Evolutionary conservation across 2,888 invertebrate genomes (phyloP).

Genomic region (Caenorhabditis sp.): DNA sequence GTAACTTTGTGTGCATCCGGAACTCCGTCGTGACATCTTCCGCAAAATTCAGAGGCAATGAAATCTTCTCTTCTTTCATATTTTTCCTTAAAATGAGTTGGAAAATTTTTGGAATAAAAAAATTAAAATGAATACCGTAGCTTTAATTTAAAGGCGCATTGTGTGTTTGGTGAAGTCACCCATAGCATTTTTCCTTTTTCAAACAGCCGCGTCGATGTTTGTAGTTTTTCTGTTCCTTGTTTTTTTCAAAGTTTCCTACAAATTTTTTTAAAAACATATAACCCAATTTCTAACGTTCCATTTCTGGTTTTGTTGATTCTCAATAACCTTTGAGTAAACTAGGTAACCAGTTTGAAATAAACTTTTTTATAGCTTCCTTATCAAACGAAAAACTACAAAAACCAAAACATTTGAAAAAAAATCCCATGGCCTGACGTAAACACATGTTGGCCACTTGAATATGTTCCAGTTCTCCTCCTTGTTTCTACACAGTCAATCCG

Average conservation of each 20-base stretch:
- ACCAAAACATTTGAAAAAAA: no score
- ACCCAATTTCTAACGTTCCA: no score
- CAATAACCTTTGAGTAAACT: no score
- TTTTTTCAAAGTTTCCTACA: no score
- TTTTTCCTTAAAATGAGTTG: neutral
- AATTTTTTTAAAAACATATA: no score
- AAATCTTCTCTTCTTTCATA: neutral
- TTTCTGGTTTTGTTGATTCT: no score
- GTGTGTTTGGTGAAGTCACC: neutral
- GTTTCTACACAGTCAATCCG: neutral
- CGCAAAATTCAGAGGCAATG: neutral
- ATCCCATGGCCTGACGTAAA: neutral
- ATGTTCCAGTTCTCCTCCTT: neutral
- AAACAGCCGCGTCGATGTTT: neutral
- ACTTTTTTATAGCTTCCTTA: no score
- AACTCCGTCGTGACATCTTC: constrained; percentile 52
- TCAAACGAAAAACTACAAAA: no score
- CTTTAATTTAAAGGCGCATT: neutral
- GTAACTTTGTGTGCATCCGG: constrained; percentile 49
- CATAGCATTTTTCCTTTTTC: neutral
- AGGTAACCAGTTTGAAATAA: no score
- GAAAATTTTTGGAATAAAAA: neutral
- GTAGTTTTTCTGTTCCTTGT: neutral
- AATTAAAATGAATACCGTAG: neutral
- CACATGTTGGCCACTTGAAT: neutral